Evolutionary conservation across 2,113 vertebrate genomes (phyloP).

Genomic region (Alethe castanea): DNA sequence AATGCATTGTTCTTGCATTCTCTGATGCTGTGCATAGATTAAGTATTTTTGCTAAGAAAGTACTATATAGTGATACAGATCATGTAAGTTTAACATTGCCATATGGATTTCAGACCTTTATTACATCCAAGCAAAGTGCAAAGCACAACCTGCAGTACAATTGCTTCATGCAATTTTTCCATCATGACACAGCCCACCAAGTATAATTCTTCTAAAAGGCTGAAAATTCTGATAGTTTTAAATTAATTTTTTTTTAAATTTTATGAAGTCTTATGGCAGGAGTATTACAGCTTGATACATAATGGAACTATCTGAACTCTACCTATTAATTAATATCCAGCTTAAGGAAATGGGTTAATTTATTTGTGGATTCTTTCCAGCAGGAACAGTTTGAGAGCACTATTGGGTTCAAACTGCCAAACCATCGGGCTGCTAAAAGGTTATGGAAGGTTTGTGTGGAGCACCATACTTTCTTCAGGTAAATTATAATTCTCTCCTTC

Average conservation of each 20-base stretch:
- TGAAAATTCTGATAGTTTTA: not conserved
- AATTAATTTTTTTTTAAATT: too few relatives aligned
- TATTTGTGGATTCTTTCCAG: slow-evolving; percentile 71
- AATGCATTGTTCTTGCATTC: not conserved
- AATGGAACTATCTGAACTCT: not conserved
- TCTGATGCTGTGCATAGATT: not conserved
- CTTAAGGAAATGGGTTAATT: slow-evolving; percentile 27
- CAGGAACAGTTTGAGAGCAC: slow-evolving; percentile 97
- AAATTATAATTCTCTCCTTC: slow-evolving; percentile 18
- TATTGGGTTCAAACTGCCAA: slow-evolving; percentile 96
- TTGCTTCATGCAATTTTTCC: not conserved
- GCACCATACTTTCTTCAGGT: slow-evolving; percentile 99
- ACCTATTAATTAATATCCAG: not conserved
- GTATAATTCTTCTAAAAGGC: not conserved
- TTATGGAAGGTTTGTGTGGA: slow-evolving; percentile 99
- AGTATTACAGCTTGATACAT: not conserved
- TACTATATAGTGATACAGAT: not conserved
- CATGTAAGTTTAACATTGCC: not conserved
- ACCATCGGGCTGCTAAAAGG: slow-evolving; percentile 91
- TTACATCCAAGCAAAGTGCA: not conserved
- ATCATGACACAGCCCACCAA: not conserved
- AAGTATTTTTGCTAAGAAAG: not conserved
- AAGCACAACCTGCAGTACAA: not conserved
- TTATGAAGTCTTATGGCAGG: not conserved
- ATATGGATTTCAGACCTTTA: not conserved